These are phyloP conservation scores for Arctopsyche grandis DNA, from an alignment of 1,140 invertebrate species.

Conservation along the genomic window DNA sequence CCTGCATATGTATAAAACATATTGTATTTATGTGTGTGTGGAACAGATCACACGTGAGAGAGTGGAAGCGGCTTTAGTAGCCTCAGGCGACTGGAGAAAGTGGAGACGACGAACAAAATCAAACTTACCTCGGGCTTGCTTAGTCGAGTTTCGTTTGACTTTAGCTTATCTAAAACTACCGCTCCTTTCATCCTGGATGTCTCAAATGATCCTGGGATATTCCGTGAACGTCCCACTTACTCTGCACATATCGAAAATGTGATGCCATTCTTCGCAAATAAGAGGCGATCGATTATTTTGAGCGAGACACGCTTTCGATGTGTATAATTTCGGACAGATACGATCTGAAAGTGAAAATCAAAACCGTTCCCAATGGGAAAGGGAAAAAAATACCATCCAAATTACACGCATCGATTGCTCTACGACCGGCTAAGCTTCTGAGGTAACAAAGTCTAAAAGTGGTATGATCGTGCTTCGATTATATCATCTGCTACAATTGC, in stretches of 20 bases:
- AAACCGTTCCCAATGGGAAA: background rate
- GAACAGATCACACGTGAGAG: slow-evolving; percentile 29
- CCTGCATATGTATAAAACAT: background rate
- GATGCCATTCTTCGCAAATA: background rate
- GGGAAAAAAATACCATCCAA: background rate
- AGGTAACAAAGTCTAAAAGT: slow-evolving; percentile 21
- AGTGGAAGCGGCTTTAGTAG: slow-evolving; percentile 16
- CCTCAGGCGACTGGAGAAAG: slow-evolving; percentile 30
- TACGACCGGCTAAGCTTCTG: slow-evolving; percentile 7
- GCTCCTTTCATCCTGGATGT: background rate
- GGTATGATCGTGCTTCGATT: slow-evolving; percentile 3
- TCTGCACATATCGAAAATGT: background rate
- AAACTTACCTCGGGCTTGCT: slow-evolving; percentile 28
- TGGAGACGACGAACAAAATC: slow-evolving; percentile 42
- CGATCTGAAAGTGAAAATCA: background rate
- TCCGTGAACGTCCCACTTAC: background rate
- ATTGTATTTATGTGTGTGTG: background rate
- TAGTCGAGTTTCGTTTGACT: slow-evolving; percentile 15
- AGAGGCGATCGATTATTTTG: background rate
- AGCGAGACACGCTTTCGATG: background rate
- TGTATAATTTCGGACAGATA: background rate
- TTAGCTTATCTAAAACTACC: slow-evolving; percentile 1
- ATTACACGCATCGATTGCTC: slow-evolving; percentile 24
- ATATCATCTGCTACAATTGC: background rate
- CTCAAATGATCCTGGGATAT: background rate